Percentiles rank a stretch among this genome's conserved stretches.
Evolutionary conservation across 2,113 vertebrate genomes (phyloP).

Genomic region (Pseudopipra pipra): DNA sequence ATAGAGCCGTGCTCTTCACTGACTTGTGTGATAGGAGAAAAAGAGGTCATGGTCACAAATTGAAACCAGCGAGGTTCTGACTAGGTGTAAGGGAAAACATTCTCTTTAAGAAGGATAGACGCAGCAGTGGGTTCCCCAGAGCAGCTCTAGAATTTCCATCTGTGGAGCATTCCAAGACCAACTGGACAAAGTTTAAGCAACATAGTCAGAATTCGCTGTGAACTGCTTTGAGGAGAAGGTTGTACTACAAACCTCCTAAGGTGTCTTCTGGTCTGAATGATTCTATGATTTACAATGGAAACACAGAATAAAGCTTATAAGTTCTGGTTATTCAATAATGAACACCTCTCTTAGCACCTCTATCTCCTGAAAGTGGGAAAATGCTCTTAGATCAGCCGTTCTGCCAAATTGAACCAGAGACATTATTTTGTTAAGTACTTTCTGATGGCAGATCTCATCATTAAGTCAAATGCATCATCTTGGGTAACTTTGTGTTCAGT

Average conservation of each 20-base stretch:
- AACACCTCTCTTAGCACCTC: rapidly evolving
- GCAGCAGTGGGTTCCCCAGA: neutral
- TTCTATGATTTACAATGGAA: neutral
- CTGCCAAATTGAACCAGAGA: neutral
- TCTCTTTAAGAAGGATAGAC: neutral
- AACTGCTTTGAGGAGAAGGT: neutral
- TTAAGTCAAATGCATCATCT: neutral
- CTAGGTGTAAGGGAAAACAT: neutral
- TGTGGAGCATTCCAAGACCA: neutral
- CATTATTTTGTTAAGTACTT: neutral
- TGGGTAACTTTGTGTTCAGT: neutral
- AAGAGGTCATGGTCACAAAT: neutral
- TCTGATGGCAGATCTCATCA: neutral
- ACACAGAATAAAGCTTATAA: neutral
- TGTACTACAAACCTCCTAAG: neutral
- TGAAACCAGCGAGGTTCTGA: neutral
- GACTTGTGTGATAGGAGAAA: neutral
- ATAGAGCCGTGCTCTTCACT: neutral
- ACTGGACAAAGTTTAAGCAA: neutral
- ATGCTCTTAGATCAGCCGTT: neutral
- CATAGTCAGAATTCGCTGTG: rapidly evolving
- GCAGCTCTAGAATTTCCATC: neutral
- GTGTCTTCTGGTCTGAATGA: neutral
- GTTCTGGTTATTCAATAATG: neutral
- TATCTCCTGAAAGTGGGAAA: neutral